Evolutionary conservation across 2,888 invertebrate species (phyloP), one percentile per base, ranked within the genome.

Genomic region (Metacarcinus magister): DNA sequence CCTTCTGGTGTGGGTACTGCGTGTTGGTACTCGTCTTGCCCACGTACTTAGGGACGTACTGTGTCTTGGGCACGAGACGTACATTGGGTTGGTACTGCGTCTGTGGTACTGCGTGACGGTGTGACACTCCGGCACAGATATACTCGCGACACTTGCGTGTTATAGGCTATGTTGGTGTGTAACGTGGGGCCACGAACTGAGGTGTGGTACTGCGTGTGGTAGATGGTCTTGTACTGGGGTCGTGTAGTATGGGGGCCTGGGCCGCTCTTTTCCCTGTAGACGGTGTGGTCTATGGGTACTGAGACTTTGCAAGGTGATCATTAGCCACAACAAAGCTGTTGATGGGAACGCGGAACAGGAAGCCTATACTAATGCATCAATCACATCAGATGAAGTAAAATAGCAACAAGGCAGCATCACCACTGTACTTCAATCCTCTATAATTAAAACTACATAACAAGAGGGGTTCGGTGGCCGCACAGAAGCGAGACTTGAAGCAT

Each of bases 41-140:
- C 75, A 96, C 92, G 96, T 96, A 96, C 54, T 95, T 96, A 28
- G 96, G 95, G 4, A 94, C 95, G 92, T 95, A 94, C 44, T 96
- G 87, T 8, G 96, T 93, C 46, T 94, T 23, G 54, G 96, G n/a
- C n/a, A n/a, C n/a, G n/a, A 43, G 32, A 92, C 95, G 48, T 95
- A 95, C 44, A n/a, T 95, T 67, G 32, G 95, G 60, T 2, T 92
- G 46, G 43, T 95, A 95, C 54, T 94, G 46, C 19, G 96, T n/a
- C n/a, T 96, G 90, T 95, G 67, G 94, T 96, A 96, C 44, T 95
- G 92, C 46, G 95, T 95, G 7, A n/a, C n/a, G n/a, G n/a, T n/a
- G 92, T 44, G 95, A 32, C 44, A n/a, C 82, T 95, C 82, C 44
- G 95, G 60, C n/a, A 92, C 48, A n/a, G n/a, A n/a, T n/a, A 82